Evolutionary conservation across 2,113 vertebrate species (phyloP).

Genomic region (Anguilla japonica): DNA sequence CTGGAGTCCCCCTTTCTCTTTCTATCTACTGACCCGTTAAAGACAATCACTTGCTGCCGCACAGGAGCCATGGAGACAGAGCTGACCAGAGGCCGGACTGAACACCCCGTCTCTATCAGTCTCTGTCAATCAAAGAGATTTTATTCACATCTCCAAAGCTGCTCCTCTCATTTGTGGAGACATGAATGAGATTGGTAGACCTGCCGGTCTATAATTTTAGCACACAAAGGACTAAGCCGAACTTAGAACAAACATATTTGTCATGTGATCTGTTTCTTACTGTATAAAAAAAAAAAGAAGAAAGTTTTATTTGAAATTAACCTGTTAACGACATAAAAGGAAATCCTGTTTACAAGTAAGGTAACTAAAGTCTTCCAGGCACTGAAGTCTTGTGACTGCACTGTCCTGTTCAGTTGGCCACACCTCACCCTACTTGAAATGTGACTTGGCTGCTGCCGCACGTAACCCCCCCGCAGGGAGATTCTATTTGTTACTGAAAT

Average conservation of each 20-base stretch:
- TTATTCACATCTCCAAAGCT: slow-evolving; percentile 27
- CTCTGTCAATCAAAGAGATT: not conserved
- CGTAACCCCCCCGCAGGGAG: not conserved
- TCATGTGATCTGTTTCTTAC: not conserved
- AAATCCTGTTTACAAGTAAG: slow-evolving; percentile 9
- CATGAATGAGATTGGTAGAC: not conserved
- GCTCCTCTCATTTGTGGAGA: slow-evolving; percentile 1
- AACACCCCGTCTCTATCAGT: not conserved
- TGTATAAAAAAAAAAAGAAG: not conserved
- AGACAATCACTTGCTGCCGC: not conserved
- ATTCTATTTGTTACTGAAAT: not conserved
- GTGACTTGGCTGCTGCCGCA: not conserved
- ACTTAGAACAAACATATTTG: not conserved
- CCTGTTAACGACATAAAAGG: slow-evolving; percentile 2
- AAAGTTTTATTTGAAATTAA: slow-evolving; percentile 6
- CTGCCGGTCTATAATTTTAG: not conserved
- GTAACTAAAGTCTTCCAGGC: not conserved
- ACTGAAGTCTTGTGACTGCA: slow-evolving; percentile 7
- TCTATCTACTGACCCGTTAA: not conserved
- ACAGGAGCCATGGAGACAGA: not conserved
- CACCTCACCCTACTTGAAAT: not conserved
- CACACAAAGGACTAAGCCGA: not conserved
- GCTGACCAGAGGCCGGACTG: not conserved
- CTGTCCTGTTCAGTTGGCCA: slow-evolving; percentile 3
- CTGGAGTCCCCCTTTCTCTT: not conserved